A percentile compares a stretch with the other conserved stretches of the same genome.
phyloP scores from a whole-genome alignment of 1,140 invertebrate species.

The Centruroides vittatus region DNA sequence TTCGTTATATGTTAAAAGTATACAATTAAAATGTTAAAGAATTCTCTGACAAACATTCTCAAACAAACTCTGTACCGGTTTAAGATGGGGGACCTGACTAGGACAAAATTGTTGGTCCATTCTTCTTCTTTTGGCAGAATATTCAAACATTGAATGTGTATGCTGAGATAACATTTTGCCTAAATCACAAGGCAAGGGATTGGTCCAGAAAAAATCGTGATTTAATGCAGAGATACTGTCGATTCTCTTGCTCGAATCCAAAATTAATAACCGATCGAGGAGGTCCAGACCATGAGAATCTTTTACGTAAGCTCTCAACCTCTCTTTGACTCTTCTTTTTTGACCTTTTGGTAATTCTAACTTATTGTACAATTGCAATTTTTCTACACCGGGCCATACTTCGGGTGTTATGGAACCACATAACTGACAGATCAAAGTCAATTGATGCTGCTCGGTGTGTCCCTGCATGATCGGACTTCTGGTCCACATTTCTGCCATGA shows the following conservation, averaged over 20 bases:
- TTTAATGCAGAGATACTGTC: slow-evolving; percentile 88
- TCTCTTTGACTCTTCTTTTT: slow-evolving; percentile 79
- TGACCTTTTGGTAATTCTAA: slow-evolving; percentile 82
- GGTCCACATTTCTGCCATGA: slow-evolving; percentile 99
- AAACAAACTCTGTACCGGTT: slow-evolving; percentile 21
- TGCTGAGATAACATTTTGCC: slow-evolving; percentile 87
- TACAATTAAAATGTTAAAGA: no score
- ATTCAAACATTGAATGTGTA: slow-evolving; percentile 93
- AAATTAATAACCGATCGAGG: slow-evolving; percentile 75
- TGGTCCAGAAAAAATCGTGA: slow-evolving; percentile 97
- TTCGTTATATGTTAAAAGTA: no score
- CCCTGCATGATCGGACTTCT: slow-evolving; percentile 57
- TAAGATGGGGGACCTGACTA: slow-evolving; percentile 20
- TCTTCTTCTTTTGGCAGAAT: slow-evolving; percentile 51
- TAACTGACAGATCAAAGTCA: slow-evolving; percentile 86
- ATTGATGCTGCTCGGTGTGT: slow-evolving; percentile 87
- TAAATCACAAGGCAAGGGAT: slow-evolving; percentile 85
- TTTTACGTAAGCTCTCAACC: slow-evolving; percentile 60
- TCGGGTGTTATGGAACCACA: slow-evolving; percentile 84
- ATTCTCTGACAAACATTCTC: no score
- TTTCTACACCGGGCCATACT: slow-evolving; percentile 83
- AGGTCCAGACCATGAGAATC: slow-evolving; percentile 85
- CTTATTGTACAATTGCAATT: slow-evolving; percentile 77
- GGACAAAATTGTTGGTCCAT: slow-evolving; percentile 15
- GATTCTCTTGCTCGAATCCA: slow-evolving; percentile 81